Evolutionary conservation across 2,888 invertebrate genomes (phyloP).

Genomic region (Cosmia trapezina): DNA sequence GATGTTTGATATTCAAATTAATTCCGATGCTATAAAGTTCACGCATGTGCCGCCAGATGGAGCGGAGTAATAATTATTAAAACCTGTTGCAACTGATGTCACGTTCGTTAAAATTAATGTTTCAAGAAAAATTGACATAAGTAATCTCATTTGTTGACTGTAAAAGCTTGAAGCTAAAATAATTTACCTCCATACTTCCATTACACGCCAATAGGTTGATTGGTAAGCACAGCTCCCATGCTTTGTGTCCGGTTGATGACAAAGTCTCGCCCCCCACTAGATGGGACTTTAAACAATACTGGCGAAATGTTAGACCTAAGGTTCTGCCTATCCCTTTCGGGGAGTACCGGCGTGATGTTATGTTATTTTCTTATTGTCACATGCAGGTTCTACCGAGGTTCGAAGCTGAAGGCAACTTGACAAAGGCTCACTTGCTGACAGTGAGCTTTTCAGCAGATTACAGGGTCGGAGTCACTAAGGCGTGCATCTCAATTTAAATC

Average conservation of each 20-base stretch:
- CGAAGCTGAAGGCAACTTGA: conserved; percentile 93
- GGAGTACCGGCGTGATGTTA: background rate
- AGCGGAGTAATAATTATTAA: conserved; percentile 1
- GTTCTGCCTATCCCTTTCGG: background rate
- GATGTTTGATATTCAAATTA: conserved; percentile 30
- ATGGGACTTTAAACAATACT: background rate
- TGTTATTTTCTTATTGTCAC: conserved; percentile 5
- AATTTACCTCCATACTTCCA: conserved; percentile 1
- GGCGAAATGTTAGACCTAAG: background rate
- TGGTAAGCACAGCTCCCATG: background rate
- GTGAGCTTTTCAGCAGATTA: conserved; percentile 99
- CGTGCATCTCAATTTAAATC: conserved; percentile 97
- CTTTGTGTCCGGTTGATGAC: background rate
- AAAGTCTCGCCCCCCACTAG: background rate
- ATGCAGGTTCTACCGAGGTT: conserved; percentile 94
- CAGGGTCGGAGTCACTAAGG: conserved; percentile 99
- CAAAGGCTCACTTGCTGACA: conserved; percentile 94
- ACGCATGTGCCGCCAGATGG: conserved; percentile 51
- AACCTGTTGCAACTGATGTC: background rate
- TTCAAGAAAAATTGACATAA: background rate
- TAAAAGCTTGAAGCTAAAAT: conserved; percentile 1
- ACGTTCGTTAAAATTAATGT: background rate
- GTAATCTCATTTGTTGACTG: background rate
- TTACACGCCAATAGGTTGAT: background rate
- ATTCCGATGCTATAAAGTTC: conserved; percentile 25